Percentiles rank a stretch among this genome's conserved stretches.
Evolutionary conservation across 2,888 invertebrate genomes (phyloP).

Genomic region (Phaonia tiefii): DNA sequence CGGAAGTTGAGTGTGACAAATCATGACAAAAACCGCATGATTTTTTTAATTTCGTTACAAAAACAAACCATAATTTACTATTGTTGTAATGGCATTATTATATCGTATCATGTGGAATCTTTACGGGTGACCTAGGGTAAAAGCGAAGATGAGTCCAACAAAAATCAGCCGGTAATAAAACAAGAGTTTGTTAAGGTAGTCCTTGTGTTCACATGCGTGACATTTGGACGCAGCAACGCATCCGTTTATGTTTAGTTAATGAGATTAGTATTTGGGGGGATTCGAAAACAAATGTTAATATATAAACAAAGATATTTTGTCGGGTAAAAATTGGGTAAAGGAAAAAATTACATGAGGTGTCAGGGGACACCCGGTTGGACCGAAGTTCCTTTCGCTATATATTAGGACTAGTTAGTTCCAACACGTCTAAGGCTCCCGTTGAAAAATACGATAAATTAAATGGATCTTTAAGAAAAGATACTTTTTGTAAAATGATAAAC

Average conservation of each 20-base stretch:
- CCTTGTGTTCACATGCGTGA: slow-evolving; percentile 5
- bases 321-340: too few relatives aligned
- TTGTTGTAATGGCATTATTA: slow-evolving; percentile 35
- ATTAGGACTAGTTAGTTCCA: too few relatives aligned
- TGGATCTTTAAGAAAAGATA: too few relatives aligned
- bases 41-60: slow-evolving; percentile 2
- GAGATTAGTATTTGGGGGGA: slow-evolving; percentile 38
- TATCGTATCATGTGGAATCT: background rate
- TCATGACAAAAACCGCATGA: slow-evolving; percentile 39
- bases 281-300: background rate
- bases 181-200: slow-evolving; percentile 49
- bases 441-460: too few relatives aligned
- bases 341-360: too few relatives aligned
- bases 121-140: too few relatives aligned
- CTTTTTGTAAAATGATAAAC: too few relatives aligned
- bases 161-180: slow-evolving; percentile 41
- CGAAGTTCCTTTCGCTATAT: too few relatives aligned
- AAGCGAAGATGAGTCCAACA: background rate
- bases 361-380: too few relatives aligned
- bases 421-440: too few relatives aligned
- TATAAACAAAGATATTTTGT: too few relatives aligned
- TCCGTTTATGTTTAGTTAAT: slow-evolving; percentile 36
- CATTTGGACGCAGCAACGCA: background rate
- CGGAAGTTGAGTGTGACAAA: background rate
- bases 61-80: slow-evolving; percentile 30